Base-by-base conservation (phyloP, 2,888 invertebrate genomes). In the Trachelus iudaicus region DNA sequence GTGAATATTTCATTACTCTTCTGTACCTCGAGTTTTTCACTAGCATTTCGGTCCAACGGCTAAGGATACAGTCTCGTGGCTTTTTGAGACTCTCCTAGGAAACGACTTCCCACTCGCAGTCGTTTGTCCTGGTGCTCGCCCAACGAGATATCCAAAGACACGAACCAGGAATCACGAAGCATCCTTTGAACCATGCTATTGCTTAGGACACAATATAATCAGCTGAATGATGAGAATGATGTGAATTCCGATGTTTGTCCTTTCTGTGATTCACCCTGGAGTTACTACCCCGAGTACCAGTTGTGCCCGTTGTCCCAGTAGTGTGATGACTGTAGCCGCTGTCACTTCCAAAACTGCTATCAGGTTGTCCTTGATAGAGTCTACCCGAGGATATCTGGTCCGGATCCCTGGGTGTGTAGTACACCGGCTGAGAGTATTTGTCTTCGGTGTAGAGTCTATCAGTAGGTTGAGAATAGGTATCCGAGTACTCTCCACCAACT, bases 321-420 rank as follows among this genome's bases (percentile, higher is more conserved):
- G 94, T 94, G 87, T 95, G 95, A 91, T 97, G 96, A 91, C 96
- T 97, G 92, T 97, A 97, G 13, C 97, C 96, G 73, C 96, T 96
- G 92, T 97, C 97, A 12, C 96, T 96, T 40, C 96, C 96, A 84
- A 96, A 95, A 6, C 96, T 96, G 9, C 96, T 96, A 87, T 91
- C 89, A 82, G 90, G 88, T 40, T 90, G 89, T 74, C 91, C 86
- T 84, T 91, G 86, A 85, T 90, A 89, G 79, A 91, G 77, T 82
- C 86, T 83, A 77, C 87, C 89, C 33, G 88, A 81, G 4, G 87
- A 81, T n/a, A 88, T 83, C 76, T 87, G 87, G 34, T 89, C 88
- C 73, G 80, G 82, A 74, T 90, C 90, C 9, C 89, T 85, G 6
- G 89, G 81, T 30, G 85, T 86, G 80, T 90, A 90, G 76, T 90